These are phyloP conservation scores for Sus cebifrons DNA, from an alignment of 2,797 vertebrate species.

Conservation along the genomic window DNA sequence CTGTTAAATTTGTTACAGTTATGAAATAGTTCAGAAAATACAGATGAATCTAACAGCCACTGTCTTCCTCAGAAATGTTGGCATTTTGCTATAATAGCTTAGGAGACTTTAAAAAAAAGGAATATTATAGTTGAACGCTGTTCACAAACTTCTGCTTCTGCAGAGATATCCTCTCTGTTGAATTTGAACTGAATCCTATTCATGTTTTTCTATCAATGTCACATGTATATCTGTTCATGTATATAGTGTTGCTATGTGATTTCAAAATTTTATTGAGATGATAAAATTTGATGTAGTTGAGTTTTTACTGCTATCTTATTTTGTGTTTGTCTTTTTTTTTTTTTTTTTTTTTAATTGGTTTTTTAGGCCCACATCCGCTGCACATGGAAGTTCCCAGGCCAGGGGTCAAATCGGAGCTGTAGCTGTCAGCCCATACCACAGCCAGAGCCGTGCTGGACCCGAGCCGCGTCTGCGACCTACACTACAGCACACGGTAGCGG, in stretches of 20 bases:
- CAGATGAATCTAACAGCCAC: neutral
- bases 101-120: neutral
- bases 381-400: no score
- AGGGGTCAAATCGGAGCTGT: no score
- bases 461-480: no score
- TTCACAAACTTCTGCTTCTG: neutral
- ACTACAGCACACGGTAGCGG: no score
- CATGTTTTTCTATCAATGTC: neutral
- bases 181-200: neutral
- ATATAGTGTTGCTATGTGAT: neutral
- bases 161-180: neutral
- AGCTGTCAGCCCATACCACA: no score
- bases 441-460: no score
- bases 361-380: neutral
- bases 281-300: neutral
- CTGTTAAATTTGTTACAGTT: neutral
- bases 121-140: neutral
- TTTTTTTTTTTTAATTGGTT: neutral
- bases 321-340: neutral
- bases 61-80: constrained; percentile 47
- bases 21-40: constrained; percentile 40
- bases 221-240: neutral
- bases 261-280: neutral
- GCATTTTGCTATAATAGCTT: constrained; percentile 38
- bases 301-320: neutral